A percentile compares a stretch with the other conserved stretches of the same genome.
Conservation (phyloP, 2,797 vertebrate genomes). For the Nothura maculosa region DNA sequence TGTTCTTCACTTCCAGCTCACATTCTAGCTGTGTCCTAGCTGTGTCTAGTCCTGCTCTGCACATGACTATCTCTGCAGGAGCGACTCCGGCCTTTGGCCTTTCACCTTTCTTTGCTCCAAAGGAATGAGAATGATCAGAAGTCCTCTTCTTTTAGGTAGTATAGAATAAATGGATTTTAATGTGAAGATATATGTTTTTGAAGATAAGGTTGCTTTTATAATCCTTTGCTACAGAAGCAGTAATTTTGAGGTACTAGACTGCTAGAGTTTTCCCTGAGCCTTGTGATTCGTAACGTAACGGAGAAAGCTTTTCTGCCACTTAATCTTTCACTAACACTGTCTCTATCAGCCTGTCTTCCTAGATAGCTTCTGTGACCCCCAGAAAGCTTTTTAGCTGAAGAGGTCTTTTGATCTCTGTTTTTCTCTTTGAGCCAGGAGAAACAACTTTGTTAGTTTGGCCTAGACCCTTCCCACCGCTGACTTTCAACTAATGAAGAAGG, state of each 20-base stretch:
- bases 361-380: slow-evolving; percentile 25
- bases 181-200: not conserved
- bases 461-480: not conserved
- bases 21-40: not conserved
- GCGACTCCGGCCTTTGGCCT: not conserved
- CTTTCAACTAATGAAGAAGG: not conserved
- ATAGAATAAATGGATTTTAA: not conserved
- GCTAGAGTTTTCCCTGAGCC: not conserved
- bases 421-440: not conserved
- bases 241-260: not conserved
- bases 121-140: not conserved
- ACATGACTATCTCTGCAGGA: not conserved
- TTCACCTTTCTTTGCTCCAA: not conserved
- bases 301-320: not conserved
- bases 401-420: not conserved
- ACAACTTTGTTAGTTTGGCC: not conserved
- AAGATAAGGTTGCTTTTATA: not conserved
- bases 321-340: not conserved
- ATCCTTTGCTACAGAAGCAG: not conserved
- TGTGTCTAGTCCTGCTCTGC: not conserved
- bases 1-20: not conserved
- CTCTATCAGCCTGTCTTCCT: not conserved
- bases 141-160: not conserved
- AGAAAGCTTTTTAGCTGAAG: slow-evolving; percentile 34
- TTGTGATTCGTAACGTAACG: fast-evolving